These are phyloP conservation scores for Tragelaphus oryx DNA, from an alignment of 2,797 vertebrate genomes.

Conservation along the genomic window DNA sequence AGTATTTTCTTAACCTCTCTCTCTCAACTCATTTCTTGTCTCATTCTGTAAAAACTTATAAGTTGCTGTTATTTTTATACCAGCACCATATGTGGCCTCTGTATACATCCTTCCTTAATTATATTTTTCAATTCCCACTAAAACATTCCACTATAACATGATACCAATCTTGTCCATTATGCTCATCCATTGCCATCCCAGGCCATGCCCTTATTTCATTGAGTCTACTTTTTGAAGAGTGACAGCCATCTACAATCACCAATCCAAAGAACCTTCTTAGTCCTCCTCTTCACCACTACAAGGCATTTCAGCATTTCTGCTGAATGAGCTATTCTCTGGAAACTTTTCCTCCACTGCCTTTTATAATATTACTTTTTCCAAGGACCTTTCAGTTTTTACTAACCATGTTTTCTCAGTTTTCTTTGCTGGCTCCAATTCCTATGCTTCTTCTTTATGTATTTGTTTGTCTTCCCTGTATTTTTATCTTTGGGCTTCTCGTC, in stretches of 20 bases:
- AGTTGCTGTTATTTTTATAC: not conserved
- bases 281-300: not conserved
- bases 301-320: not conserved
- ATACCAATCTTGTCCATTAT: not conserved
- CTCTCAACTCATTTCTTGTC: not conserved
- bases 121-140: not conserved
- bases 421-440: not conserved
- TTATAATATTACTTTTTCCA: not conserved
- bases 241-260: not conserved
- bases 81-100: not conserved
- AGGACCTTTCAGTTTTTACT: not conserved
- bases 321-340: not conserved
- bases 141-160: not conserved
- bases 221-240: not conserved
- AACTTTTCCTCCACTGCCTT: not conserved
- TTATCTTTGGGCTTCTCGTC: not conserved
- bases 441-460: not conserved
- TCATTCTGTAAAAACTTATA: slow-evolving; percentile 17
- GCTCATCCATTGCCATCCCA: not conserved
- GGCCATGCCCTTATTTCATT: not conserved
- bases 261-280: not conserved
- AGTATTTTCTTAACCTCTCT: not conserved
- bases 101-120: not conserved
- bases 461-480: not conserved
- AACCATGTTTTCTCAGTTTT: not conserved